Evolutionary conservation across 2,113 vertebrate species (phyloP), one percentile per base, ranked within the genome.

Genomic region (Upupa epops): DNA sequence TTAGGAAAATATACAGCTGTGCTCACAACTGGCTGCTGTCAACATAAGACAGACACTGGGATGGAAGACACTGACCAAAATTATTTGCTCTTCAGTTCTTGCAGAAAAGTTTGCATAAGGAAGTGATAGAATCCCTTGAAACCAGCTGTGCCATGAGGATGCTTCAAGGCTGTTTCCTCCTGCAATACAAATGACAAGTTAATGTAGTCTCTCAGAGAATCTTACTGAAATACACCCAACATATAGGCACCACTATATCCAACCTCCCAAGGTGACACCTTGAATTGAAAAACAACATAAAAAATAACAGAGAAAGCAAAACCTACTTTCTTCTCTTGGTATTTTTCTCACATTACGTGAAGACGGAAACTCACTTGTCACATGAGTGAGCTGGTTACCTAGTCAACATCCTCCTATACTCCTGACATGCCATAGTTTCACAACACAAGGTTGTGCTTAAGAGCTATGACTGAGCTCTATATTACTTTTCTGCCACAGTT

Each of bases 61-160:
- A 34, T 77, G 60, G 73, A 87, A 92, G 59, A 4, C 18, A 51
- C 68, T 76, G 78, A 85, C 63, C 84, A 90, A 82, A 91, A 3
- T 9, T 20, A 85, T 85, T 31, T 87, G 8, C 61, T 29, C 92
- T 79, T 83, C 32, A 61, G 82, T 89, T 87, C 51, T 73, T 89
- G 22, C 45, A 76, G 29, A 37, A 69, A 79, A 79, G 72, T 87
- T 93, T 91, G 48, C 71, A 76, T 70, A 51, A 76, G 14, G 40
- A 82, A 79, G 48, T 85, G 59, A 76, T 69, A 20, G 68, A 80
- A 80, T 34, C 75, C 68, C 78, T 51, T 83, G 78, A 94, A 86
- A 91, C 37, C 82, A 94, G 37, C 63, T 82, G 71, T 76, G 42
- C 32, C 87, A 76, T 46, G 59, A 70, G 64, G 55, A 28, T 82